These are phyloP conservation scores for Mimumesa dahlbomi DNA, from an alignment of 2,888 invertebrate genomes.

Conservation along the genomic window DNA sequence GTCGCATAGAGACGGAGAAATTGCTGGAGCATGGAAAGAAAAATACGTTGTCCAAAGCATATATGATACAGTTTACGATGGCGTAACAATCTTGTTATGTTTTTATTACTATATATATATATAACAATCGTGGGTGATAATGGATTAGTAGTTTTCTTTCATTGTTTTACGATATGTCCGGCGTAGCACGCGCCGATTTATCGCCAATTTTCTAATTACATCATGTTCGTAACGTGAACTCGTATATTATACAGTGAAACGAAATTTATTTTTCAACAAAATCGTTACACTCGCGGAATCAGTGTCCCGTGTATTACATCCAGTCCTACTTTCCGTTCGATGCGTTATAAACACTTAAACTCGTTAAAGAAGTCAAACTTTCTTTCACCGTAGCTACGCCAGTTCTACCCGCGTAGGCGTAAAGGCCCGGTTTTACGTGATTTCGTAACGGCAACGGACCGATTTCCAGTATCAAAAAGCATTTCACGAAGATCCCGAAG, in stretches of 20 bases:
- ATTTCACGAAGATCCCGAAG: conserved; percentile 57
- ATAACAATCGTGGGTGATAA: not conserved
- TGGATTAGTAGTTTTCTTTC: not conserved
- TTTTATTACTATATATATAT: not conserved
- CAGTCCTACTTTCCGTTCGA: conserved; percentile 27
- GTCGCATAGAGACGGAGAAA: conserved; percentile 8
- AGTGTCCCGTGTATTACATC: not conserved
- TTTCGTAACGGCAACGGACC: conserved; percentile 67
- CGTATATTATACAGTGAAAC: too few relatives aligned
- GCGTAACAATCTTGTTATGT: not conserved
- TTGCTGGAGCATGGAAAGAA: conserved; percentile 28
- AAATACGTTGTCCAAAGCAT: not conserved
- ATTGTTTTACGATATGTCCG: too few relatives aligned
- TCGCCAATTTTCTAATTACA: too few relatives aligned
- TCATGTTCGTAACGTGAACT: too few relatives aligned
- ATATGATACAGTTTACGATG: not conserved
- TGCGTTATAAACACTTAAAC: conserved; percentile 44
- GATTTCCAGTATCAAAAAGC: conserved; percentile 66
- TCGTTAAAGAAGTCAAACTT: conserved; percentile 65
- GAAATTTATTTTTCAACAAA: not conserved
- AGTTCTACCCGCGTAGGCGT: conserved; percentile 63
- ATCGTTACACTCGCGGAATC: not conserved
- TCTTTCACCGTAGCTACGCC: conserved; percentile 58
- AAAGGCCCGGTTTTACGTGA: conserved; percentile 69
- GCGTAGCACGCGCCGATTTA: too few relatives aligned